Conservation (phyloP, 2,113 vertebrate genomes). For the Lophochroa leadbeateri region DNA sequence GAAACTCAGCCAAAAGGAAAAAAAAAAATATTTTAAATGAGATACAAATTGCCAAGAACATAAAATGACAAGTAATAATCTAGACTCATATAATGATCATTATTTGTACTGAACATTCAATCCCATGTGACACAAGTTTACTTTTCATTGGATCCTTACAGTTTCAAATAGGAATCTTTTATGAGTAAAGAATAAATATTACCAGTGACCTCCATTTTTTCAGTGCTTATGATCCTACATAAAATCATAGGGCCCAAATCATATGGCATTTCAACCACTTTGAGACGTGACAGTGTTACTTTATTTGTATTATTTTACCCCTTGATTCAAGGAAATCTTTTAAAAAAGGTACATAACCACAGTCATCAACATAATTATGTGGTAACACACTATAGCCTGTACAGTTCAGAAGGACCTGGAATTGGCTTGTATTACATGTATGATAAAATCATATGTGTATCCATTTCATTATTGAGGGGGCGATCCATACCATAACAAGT, state of each 20-base stretch:
- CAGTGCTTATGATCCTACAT: background rate
- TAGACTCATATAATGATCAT: background rate
- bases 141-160: background rate
- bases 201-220: background rate
- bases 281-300: background rate
- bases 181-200: background rate
- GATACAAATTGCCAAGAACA: background rate
- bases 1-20: constrained; percentile 19
- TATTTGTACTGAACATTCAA: background rate
- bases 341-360: background rate
- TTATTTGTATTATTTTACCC: background rate
- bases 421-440: background rate
- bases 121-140: background rate
- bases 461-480: background rate
- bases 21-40: constrained; percentile 26
- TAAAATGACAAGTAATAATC: background rate
- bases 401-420: background rate
- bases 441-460: background rate
- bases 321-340: background rate
- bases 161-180: background rate
- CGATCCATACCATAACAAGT: background rate
- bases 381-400: background rate
- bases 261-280: background rate
- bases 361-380: background rate
- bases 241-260: background rate